These are phyloP conservation scores for Aspidiotus rigidus DNA, from an alignment of 2,888 invertebrate genomes.

Conservation along the genomic window DNA sequence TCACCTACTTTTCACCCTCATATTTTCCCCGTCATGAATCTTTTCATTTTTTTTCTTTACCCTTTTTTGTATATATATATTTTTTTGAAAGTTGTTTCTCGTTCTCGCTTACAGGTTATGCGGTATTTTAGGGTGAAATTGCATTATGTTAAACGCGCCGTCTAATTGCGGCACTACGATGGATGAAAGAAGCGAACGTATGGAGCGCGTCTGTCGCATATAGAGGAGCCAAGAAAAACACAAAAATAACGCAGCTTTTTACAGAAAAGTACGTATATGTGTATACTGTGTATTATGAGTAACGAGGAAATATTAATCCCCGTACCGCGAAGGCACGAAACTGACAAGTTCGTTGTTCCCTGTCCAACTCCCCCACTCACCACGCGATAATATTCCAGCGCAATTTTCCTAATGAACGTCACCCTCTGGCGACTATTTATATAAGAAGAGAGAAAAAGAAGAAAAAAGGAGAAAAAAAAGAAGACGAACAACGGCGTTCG, in stretches of 20 bases:
- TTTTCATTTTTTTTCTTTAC: slow-evolving; percentile 8
- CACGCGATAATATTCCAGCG: slow-evolving; percentile 28
- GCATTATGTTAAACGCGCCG: neutral
- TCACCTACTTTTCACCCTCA: slow-evolving; percentile 31
- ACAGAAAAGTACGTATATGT: neutral
- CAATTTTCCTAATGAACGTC: slow-evolving; percentile 33
- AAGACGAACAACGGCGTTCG: slow-evolving; percentile 18
- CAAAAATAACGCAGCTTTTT: neutral
- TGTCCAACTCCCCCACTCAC: slow-evolving; percentile 13
- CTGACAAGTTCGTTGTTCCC: slow-evolving; percentile 33
- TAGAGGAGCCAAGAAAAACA: neutral
- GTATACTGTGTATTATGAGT: slow-evolving; percentile 5
- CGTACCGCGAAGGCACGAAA: slow-evolving; percentile 30
- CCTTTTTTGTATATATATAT: neutral
- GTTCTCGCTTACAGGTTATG: neutral
- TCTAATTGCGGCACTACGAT: neutral
- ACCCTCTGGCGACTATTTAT: slow-evolving; percentile 33
- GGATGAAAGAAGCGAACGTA: neutral
- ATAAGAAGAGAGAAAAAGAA: slow-evolving; percentile 22
- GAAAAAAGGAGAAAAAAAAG: slow-evolving; percentile 6
- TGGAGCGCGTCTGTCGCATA: neutral
- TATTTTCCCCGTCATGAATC: slow-evolving; percentile 1
- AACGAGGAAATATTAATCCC: slow-evolving; percentile 29
- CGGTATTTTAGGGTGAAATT: neutral
- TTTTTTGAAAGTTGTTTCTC: neutral